Base-by-base conservation (phyloP, 2,797 vertebrate species). In the Acrossocheilus fasciatus region DNA sequence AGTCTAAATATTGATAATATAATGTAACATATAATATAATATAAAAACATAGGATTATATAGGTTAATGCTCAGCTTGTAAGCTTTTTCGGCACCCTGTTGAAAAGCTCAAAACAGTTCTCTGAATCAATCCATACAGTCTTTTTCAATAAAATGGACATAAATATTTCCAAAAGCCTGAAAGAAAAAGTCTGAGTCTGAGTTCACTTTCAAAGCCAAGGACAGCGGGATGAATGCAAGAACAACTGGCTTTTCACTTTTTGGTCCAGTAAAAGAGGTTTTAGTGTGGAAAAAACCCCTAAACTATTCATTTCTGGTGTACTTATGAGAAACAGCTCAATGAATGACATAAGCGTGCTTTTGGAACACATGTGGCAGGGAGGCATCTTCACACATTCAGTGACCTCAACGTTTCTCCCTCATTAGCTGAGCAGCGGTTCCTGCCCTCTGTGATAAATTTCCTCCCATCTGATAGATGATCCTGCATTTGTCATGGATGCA, bases 381-480 rank as follows among this genome's bases (percentile, higher is more conserved):
- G 36, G 73, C 82, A 76, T 59, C 26, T 9, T 47, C 86, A 30
- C 26, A 15, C 26, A 26, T 70, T 73, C 70, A 39, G 34, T 85
- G 87, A 88, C 79, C 83, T 68, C 73, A 52, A 34, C 39, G 6
- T 50, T 84, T 84, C 78, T 73, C 82, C 30, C 68, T 80, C 82
- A 88, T 82, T 85, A 88, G 15, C 52, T 7, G 78, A 69, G 78
- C 68, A 69, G 52, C 15, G 15, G 26, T n/a, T 70, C n/a, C 50
- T 68, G n/a, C 78, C 70, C 82, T 88, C 17, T 73, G 34, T 73
- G 66, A 64, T 52, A 36, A 84, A 57, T 68, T 23, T 54, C 36
- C 59, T 87, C 57, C 76, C 26, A 26, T 68, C 26, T 68, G 76
- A 84, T 66, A 83, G 86, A 84, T 76, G 64, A 88, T 82, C 41